Evolutionary conservation across 1,140 invertebrate genomes (phyloP).

Genomic region (Planococcus citri): DNA sequence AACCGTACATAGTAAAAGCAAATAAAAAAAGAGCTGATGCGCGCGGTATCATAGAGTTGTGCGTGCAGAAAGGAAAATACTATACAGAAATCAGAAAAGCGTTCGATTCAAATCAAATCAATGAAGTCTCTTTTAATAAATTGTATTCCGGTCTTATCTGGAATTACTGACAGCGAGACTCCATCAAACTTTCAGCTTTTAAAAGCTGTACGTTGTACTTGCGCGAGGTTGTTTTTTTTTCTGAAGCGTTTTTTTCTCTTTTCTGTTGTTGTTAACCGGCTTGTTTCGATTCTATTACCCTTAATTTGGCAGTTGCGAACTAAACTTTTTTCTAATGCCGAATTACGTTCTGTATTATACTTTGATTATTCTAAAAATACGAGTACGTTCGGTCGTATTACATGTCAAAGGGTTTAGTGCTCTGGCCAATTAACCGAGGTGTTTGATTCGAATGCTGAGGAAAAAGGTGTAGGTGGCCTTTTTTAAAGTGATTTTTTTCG

Average conservation of each 20-base stretch:
- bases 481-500: neutral
- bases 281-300: neutral
- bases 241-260: neutral
- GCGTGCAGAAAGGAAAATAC: constrained; percentile 12
- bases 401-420: neutral
- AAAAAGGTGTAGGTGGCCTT: too few relatives aligned
- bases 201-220: neutral
- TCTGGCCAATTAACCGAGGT: neutral
- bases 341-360: too few relatives aligned
- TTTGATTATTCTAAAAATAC: too few relatives aligned
- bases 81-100: constrained; percentile 17
- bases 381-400: neutral
- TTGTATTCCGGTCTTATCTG: constrained; percentile 11
- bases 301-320: neutral
- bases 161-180: constrained; percentile 16
- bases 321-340: neutral
- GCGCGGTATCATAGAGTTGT: constrained; percentile 7
- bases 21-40: constrained; percentile 12
- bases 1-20: too few relatives aligned
- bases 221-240: neutral
- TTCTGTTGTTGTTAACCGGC: neutral
- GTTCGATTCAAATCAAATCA: constrained; percentile 16
- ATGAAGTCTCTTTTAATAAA: constrained; percentile 17
- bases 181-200: constrained; percentile 16
- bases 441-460: neutral